Percentiles rank a stretch among this genome's conserved stretches.
Evolutionary conservation across 1,140 invertebrate genomes (phyloP).

Genomic region (Eriocheir sinensis): DNA sequence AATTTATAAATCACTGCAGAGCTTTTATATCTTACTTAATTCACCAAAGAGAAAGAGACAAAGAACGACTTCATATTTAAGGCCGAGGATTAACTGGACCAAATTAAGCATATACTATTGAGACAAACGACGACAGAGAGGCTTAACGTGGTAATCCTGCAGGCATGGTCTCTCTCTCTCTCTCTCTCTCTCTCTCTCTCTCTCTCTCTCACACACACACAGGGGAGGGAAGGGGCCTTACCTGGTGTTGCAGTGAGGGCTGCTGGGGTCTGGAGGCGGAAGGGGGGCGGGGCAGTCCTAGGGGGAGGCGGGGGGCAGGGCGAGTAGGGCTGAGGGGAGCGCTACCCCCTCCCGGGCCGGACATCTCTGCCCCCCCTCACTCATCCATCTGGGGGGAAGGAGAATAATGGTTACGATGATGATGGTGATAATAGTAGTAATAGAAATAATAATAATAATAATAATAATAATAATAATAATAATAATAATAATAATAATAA

Average conservation of each 20-base stretch:
- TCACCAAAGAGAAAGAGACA: no score
- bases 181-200: no score
- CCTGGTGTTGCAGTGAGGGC: constrained; percentile 43
- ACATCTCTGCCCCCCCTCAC: constrained; percentile 31
- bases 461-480: not conserved
- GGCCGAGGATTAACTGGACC: no score
- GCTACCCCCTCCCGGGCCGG: constrained; percentile 55
- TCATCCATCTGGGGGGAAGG: constrained; percentile 28
- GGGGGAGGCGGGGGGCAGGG: not conserved
- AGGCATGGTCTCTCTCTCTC: no score
- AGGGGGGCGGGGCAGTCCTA: not conserved
- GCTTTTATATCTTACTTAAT: no score
- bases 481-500: constrained; percentile 20
- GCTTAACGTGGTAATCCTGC: no score
- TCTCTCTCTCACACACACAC: no score
- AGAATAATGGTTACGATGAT: not conserved
- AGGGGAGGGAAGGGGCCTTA: not conserved
- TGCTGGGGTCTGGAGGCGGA: not conserved
- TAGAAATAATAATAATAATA: constrained; percentile 30
- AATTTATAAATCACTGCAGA: no score
- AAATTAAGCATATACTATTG: no score
- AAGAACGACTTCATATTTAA: no score
- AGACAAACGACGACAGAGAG: no score
- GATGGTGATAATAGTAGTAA: not conserved
- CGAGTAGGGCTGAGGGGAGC: constrained; percentile 37